Conservation (phyloP, 2,797 vertebrate species). For the Varecia variegata region DNA sequence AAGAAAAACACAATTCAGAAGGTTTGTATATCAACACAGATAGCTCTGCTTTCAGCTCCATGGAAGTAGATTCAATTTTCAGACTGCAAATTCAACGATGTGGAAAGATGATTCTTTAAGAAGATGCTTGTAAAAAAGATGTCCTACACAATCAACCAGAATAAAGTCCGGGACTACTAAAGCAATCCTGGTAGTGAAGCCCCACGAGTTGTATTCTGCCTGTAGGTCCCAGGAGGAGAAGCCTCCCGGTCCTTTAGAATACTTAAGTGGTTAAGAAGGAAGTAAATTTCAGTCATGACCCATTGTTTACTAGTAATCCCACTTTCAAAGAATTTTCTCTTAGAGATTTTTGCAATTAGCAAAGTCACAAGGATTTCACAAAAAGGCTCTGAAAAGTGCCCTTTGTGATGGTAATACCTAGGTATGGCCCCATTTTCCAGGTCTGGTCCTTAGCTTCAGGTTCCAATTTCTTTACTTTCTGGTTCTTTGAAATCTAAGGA, state of each 20-base stretch:
- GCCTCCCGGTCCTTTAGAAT: neutral
- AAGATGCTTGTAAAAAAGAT: neutral
- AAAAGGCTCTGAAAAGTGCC: neutral
- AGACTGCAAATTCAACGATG: slow-evolving; percentile 19
- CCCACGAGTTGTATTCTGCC: neutral
- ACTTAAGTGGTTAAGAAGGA: neutral
- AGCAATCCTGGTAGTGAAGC: neutral
- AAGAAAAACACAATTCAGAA: neutral
- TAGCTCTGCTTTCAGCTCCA: neutral
- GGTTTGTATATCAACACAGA: neutral
- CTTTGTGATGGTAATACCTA: neutral
- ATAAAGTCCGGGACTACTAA: neutral
- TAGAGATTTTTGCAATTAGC: neutral
- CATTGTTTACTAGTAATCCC: neutral
- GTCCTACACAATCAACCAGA: neutral
- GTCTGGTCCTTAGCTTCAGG: neutral
- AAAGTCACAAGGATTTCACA: neutral
- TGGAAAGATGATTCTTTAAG: neutral
- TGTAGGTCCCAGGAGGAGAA: neutral
- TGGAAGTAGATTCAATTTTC: neutral
- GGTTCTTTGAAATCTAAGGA: neutral
- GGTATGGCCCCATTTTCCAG: neutral
- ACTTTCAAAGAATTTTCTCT: neutral
- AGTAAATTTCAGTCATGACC: neutral
- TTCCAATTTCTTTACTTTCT: neutral